A percentile compares a stretch with the other conserved stretches of the same genome.
These are phyloP conservation scores for Melanocharis versteri DNA, from an alignment of 2,113 vertebrate species.

Conservation along the genomic window DNA sequence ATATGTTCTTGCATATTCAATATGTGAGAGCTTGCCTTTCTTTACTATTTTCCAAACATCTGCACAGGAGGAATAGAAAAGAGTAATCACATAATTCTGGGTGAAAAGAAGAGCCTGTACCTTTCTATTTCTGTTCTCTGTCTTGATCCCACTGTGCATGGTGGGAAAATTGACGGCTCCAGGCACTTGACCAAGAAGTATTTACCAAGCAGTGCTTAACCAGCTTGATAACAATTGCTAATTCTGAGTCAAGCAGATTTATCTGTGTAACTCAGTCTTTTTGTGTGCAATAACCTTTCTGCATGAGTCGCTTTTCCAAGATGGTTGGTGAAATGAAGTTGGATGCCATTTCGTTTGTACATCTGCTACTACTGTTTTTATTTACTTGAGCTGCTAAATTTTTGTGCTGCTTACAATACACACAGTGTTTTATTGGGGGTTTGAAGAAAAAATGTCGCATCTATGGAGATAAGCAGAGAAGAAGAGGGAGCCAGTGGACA, in stretches of 20 bases:
- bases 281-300: constrained; percentile 17
- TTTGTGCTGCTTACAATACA: neutral
- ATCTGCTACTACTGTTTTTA: constrained; percentile 41
- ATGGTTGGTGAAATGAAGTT: neutral
- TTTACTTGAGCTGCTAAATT: constrained; percentile 27
- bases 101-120: neutral
- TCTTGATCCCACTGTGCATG: neutral
- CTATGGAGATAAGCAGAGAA: neutral
- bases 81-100: neutral
- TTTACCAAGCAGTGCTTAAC: neutral
- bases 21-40: neutral
- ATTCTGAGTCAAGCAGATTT: neutral
- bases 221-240: neutral
- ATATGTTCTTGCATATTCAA: neutral
- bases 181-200: neutral
- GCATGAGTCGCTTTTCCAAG: neutral
- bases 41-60: neutral
- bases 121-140: neutral
- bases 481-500: neutral
- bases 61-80: neutral
- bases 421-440: neutral
- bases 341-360: neutral
- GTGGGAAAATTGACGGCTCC: neutral
- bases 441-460: neutral
- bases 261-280: neutral